phyloP scores from a whole-genome alignment of 2,113 vertebrate species.

The Theristicus caerulescens region DNA sequence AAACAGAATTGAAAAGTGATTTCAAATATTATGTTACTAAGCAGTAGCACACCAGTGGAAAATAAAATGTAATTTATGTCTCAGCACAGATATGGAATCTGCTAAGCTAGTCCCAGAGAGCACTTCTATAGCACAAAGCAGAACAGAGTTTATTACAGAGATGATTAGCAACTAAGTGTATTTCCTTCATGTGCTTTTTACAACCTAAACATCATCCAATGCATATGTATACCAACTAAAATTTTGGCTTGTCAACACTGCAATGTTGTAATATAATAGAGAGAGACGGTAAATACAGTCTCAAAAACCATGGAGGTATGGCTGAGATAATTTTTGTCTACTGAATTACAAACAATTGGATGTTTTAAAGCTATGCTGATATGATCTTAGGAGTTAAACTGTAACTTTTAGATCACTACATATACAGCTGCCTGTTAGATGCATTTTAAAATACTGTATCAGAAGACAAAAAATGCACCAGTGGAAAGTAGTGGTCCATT shows the following conservation, averaged over 20 bases:
- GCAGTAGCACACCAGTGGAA: slow-evolving; percentile 36
- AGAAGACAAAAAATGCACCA: neutral
- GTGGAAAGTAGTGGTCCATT: neutral
- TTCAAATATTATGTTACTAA: slow-evolving; percentile 53
- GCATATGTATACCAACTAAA: neutral
- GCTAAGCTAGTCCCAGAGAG: slow-evolving; percentile 13
- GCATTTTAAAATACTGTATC: neutral
- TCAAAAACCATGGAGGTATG: neutral
- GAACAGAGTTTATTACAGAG: slow-evolving; percentile 41
- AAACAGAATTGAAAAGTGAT: neutral
- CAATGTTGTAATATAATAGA: neutral
- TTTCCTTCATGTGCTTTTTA: neutral
- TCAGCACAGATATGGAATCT: neutral
- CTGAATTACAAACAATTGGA: neutral
- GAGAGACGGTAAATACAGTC: neutral
- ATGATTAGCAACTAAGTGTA: slow-evolving; percentile 25
- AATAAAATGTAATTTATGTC: slow-evolving; percentile 51
- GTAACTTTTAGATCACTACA: neutral
- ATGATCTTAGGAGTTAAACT: neutral
- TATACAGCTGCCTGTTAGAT: neutral
- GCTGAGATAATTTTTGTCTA: neutral
- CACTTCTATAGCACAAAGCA: neutral
- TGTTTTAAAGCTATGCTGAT: neutral
- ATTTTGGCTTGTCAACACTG: neutral
- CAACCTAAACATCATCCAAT: neutral